Base-by-base conservation (phyloP, 2,888 invertebrate species). In the Drosophila greeni region DNA sequence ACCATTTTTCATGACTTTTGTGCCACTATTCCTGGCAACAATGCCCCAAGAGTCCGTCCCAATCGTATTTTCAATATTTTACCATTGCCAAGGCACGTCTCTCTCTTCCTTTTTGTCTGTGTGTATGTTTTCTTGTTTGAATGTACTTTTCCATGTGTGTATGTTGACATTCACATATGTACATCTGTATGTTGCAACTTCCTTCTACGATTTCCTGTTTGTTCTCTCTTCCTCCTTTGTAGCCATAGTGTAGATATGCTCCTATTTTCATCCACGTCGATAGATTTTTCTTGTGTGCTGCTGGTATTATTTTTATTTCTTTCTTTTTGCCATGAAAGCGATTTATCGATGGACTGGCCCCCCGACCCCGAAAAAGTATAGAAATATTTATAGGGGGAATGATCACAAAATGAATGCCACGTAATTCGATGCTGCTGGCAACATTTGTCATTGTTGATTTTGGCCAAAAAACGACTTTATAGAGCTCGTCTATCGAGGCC, bases 391-490 rank as follows among this genome's bases (percentile, higher is more conserved):
- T 70, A n/a, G n/a, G 64, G 47, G 53, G 54, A 70, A 67, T 47
- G 45, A 62, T 60, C 57, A 40, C 57, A 70, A 72, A 79, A 68
- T 73, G 68, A 82, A 78, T 72, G 82, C 64, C 71, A 75, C 78
- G 71, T 82, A 82, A 84, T 84, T 82, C 72, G 69, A 53, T 54
- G 72, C 70, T 64, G 55, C 55, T 78, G 71, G 58, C 70, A 68
- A 73, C 73, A 75, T 81, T 81, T 81, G 78, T 81, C 82, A 81
- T 69, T 77, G 76, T 75, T 72, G 70, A 78, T 69, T 72, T 75
- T 77, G 82, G 72, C 67, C 65, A 54, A 58, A 55, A 55, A 69
- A 77, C 60, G 75, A 60, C 75, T 76, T 69, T 66, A 81, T 81
- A 72, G 68, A 43, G 42, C 51, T 26, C 20, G 43, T 52, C 43